These are phyloP conservation scores for Pygoscelis antarcticus DNA, from an alignment of 2,113 vertebrate genomes.

Conservation along the genomic window DNA sequence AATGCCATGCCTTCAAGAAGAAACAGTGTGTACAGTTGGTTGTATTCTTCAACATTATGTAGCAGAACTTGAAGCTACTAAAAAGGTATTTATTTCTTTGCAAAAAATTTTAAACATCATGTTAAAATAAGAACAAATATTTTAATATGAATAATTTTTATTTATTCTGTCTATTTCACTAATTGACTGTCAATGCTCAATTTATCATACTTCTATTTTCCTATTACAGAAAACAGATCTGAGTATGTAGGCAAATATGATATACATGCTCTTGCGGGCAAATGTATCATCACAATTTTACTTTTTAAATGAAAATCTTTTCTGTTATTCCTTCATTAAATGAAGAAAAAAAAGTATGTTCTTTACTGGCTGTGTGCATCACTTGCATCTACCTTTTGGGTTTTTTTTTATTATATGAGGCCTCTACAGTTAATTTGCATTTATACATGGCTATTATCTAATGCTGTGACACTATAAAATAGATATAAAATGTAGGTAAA, in stretches of 20 bases:
- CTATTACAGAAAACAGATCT: neutral
- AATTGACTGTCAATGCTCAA: neutral
- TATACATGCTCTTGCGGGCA: neutral
- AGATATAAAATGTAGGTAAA: neutral
- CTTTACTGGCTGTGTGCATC: neutral
- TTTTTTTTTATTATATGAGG: neutral
- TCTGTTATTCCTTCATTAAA: neutral
- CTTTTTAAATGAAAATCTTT: neutral
- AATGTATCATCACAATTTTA: neutral
- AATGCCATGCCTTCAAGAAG: slow-evolving; percentile 78
- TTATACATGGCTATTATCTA: neutral
- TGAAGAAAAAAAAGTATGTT: neutral
- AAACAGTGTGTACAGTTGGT: slow-evolving; percentile 61
- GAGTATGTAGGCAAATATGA: neutral
- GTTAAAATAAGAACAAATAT: neutral
- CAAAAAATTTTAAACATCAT: neutral
- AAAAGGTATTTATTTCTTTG: slow-evolving; percentile 71
- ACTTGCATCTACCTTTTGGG: neutral
- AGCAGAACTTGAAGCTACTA: slow-evolving; percentile 78
- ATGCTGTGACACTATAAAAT: neutral
- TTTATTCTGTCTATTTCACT: neutral
- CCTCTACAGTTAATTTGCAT: neutral
- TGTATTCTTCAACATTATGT: slow-evolving; percentile 79
- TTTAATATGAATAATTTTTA: neutral
- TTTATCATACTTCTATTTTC: neutral